Evolutionary conservation across 2,113 vertebrate species (phyloP).

Genomic region (Castor canadensis): DNA sequence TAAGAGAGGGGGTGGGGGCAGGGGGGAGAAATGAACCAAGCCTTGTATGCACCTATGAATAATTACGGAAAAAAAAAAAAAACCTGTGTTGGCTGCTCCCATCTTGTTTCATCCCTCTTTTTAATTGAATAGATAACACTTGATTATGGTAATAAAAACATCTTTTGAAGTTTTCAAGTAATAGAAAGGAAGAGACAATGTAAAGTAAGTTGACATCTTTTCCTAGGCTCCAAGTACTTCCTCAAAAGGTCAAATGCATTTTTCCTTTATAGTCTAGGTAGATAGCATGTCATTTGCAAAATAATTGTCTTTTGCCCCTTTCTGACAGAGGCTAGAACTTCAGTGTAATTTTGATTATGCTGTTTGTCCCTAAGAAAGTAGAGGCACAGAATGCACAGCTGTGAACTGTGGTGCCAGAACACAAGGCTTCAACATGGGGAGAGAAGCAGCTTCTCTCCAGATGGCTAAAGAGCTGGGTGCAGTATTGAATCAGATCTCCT

Average conservation of each 20-base stretch:
- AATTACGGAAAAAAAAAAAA: background rate
- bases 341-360: background rate
- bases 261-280: background rate
- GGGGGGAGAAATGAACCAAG: too few species aligned
- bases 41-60: too few species aligned
- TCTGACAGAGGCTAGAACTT: background rate
- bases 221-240: background rate
- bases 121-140: background rate
- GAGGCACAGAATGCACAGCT: background rate
- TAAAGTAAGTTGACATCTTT: background rate
- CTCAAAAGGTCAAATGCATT: background rate
- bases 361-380: background rate
- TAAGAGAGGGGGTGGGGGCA: too few species aligned
- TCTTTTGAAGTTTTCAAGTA: background rate
- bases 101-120: background rate
- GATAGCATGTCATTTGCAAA: background rate
- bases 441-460: background rate
- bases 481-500: slow-evolving; percentile 6
- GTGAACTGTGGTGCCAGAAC: background rate
- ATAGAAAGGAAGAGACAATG: background rate
- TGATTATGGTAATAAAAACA: background rate
- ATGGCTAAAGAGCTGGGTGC: background rate
- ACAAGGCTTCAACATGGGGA: too few species aligned
- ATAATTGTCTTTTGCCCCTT: background rate
- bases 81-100: background rate